Percentiles rank a stretch among this genome's conserved stretches.
Evolutionary conservation across 2,888 invertebrate species (phyloP).

Genomic region (Mayetiola destructor): DNA sequence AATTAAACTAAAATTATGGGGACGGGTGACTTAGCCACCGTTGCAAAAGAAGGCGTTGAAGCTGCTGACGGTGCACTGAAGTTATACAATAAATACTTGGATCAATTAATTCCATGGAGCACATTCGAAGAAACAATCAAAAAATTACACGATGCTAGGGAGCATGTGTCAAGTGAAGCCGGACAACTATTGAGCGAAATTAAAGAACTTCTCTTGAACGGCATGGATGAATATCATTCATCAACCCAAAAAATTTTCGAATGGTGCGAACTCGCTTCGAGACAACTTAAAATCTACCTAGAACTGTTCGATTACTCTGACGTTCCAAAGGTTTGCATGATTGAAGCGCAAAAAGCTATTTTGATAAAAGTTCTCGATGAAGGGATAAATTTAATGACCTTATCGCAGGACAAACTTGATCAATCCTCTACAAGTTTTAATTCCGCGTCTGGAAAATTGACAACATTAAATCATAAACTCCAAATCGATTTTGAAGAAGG

Average conservation of each 20-base stretch:
- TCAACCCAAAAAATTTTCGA: background rate
- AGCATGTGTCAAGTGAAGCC: background rate
- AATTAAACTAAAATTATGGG: no score
- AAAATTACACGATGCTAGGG: background rate
- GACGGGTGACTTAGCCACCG: no score
- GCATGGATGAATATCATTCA: background rate
- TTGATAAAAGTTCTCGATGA: background rate
- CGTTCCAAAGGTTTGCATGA: background rate
- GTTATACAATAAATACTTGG: background rate
- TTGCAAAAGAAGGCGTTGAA: no score
- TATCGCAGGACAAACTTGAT: background rate
- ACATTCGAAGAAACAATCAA: background rate
- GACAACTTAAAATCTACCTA: background rate
- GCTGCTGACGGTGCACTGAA: background rate
- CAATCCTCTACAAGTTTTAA: background rate
- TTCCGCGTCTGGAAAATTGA: background rate
- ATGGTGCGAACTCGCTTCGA: background rate
- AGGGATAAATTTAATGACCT: background rate
- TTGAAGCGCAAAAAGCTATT: background rate
- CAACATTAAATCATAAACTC: background rate
- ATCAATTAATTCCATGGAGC: background rate
- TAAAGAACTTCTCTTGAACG: background rate
- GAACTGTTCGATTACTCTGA: background rate
- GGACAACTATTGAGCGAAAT: background rate
- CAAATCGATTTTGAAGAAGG: background rate